phyloP scores from a whole-genome alignment of 2,888 invertebrate genomes.

The Limnephilus rhombicus region DNA sequence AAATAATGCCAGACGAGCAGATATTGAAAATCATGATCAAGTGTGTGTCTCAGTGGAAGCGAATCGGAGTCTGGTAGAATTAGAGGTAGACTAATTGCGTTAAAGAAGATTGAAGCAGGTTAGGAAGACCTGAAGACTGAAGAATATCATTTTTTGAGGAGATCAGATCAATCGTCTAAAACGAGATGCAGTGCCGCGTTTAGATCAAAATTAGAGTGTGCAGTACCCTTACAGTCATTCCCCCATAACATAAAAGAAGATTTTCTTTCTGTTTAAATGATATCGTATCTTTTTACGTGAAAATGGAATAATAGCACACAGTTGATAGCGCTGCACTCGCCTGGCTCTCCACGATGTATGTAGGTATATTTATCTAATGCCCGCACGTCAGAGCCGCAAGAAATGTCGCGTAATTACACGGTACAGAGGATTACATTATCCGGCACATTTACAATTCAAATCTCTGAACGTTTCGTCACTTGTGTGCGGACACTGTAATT shows the following conservation, averaged over 20 bases:
- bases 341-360: not conserved
- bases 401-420: constrained; percentile 50
- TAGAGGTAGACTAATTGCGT: not conserved
- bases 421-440: constrained; percentile 41
- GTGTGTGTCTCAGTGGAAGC: not conserved
- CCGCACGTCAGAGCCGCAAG: constrained; percentile 40
- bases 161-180: not conserved
- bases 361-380: constrained; percentile 16
- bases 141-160: not conserved
- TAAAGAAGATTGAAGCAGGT: too few relatives aligned
- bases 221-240: not conserved
- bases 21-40: too few relatives aligned
- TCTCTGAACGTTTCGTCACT: constrained; percentile 34
- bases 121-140: too few relatives aligned
- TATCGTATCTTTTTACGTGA: not conserved
- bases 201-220: not conserved
- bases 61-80: not conserved
- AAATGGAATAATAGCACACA: not conserved
- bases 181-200: not conserved
- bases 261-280: not conserved
- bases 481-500: constrained; percentile 48
- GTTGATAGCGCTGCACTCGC: constrained; percentile 11
- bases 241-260: not conserved
- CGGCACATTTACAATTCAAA: constrained; percentile 54
- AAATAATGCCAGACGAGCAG: not conserved